phyloP scores from a whole-genome alignment of 2,797 vertebrate genomes.

The Enteromius thamalakanensis region DNA sequence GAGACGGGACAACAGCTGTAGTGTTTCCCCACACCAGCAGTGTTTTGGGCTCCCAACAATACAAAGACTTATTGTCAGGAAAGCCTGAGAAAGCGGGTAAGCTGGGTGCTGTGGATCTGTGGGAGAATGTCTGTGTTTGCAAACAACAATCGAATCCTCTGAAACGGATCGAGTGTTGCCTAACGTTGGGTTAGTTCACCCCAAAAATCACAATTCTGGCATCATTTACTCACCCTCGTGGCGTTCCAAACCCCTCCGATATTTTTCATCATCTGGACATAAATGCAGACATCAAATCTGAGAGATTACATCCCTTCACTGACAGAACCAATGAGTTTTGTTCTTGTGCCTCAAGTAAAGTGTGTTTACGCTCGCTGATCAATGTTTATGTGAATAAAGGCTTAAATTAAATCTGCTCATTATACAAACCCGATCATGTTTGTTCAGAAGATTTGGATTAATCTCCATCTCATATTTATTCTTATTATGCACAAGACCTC shows the following conservation, averaged over 20 bases:
- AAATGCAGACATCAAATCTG: not conserved
- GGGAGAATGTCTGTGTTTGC: slow-evolving; percentile 58
- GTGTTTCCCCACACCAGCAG: slow-evolving; percentile 41
- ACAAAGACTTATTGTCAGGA: slow-evolving; percentile 51
- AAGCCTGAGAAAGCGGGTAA: slow-evolving; percentile 46
- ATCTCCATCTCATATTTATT: not conserved
- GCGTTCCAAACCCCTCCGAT: not conserved
- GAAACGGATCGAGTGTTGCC: slow-evolving; percentile 25
- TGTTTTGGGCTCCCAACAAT: slow-evolving; percentile 35
- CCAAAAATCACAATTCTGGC: not conserved
- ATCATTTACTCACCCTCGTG: not conserved
- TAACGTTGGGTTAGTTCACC: not conserved
- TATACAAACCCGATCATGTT: not conserved
- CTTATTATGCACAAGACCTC: not conserved
- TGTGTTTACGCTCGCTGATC: not conserved
- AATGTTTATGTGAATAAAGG: not conserved
- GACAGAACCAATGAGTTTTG: not conserved
- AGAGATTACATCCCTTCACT: not conserved
- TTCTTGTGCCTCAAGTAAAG: not conserved
- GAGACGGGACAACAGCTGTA: slow-evolving; percentile 43
- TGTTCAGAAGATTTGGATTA: not conserved
- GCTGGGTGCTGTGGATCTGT: slow-evolving; percentile 36
- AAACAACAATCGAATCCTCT: slow-evolving; percentile 56
- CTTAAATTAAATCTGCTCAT: not conserved
- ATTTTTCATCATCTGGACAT: not conserved